phyloP scores from a whole-genome alignment of 2,113 vertebrate genomes.

The Oxyruncus cristatus region DNA sequence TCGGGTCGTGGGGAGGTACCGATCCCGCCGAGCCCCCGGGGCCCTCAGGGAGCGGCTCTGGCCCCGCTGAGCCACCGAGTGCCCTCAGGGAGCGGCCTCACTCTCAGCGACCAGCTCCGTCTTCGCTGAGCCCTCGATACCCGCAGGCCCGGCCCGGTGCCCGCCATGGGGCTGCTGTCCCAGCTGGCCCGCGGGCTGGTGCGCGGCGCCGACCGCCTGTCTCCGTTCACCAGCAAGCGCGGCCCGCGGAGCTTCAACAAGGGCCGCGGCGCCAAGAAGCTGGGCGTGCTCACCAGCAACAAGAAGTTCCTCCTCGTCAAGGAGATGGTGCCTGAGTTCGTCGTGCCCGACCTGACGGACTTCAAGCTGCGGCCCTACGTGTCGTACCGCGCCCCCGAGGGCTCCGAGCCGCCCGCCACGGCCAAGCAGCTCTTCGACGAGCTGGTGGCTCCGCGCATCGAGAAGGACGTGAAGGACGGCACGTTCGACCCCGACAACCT shows the following conservation, averaged over 20 bases:
- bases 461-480: constrained; percentile 81
- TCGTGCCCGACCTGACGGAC: constrained; percentile 83
- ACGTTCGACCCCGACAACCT: constrained; percentile 73
- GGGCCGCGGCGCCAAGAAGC: constrained; percentile 77
- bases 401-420: constrained; percentile 75
- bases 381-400: constrained; percentile 79
- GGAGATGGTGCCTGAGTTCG: constrained; percentile 86
- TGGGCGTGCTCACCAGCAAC: constrained; percentile 71
- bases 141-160: background rate
- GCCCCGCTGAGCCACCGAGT: fast-evolving
- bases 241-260: constrained; percentile 83
- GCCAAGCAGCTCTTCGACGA: constrained; percentile 81
- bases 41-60: too few relatives aligned
- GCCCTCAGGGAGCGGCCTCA: background rate
- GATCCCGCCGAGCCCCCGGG: fast-evolving
- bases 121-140: too few relatives aligned
- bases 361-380: constrained; percentile 92
- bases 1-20: fast-evolving
- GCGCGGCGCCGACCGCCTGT: constrained; percentile 86
- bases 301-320: constrained; percentile 77
- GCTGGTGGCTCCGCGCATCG: constrained; percentile 79
- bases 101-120: too few relatives aligned
- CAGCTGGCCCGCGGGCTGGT: constrained; percentile 79
- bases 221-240: constrained; percentile 91
- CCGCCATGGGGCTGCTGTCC: constrained; percentile 85